These are phyloP conservation scores for Pammene fasciana DNA, from an alignment of 2,888 invertebrate genomes.

Conservation along the genomic window DNA sequence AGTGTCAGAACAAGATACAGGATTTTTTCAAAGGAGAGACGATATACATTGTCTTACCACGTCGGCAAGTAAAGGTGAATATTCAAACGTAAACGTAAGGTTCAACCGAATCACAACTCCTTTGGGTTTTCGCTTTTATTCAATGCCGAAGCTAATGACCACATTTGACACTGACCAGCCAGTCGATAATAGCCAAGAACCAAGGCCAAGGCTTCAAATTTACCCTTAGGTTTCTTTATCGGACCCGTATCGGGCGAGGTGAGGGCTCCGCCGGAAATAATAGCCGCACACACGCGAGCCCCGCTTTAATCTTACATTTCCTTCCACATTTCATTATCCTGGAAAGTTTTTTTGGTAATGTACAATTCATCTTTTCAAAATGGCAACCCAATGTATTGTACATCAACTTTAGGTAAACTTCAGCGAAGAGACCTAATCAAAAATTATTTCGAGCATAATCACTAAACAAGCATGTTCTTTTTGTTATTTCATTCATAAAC, in stretches of 20 bases:
- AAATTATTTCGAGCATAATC: no score
- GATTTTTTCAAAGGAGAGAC: no score
- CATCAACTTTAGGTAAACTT: no score
- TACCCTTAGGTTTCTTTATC: constrained; percentile 61
- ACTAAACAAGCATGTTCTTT: no score
- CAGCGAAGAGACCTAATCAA: background rate
- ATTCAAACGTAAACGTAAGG: background rate
- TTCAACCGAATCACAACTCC: background rate
- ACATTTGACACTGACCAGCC: constrained; percentile 37
- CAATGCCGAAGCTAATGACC: constrained; percentile 35
- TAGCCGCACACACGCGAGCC: constrained; percentile 68
- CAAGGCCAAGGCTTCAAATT: constrained; percentile 59
- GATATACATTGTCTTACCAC: no score
- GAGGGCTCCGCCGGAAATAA: constrained; percentile 67
- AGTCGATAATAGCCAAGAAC: constrained; percentile 44
- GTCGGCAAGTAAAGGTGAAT: no score
- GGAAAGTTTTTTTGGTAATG: constrained; percentile 28
- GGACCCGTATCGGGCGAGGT: constrained; percentile 68
- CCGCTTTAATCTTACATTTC: constrained; percentile 54
- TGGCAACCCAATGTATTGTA: background rate
- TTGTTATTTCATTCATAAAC: no score
- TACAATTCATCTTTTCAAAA: constrained; percentile 24
- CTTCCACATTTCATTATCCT: constrained; percentile 37
- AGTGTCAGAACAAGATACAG: no score
- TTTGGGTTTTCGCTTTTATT: constrained; percentile 13